Base-by-base conservation (phyloP, 2,797 vertebrate species). In the Oreonectes daqikongensis region DNA sequence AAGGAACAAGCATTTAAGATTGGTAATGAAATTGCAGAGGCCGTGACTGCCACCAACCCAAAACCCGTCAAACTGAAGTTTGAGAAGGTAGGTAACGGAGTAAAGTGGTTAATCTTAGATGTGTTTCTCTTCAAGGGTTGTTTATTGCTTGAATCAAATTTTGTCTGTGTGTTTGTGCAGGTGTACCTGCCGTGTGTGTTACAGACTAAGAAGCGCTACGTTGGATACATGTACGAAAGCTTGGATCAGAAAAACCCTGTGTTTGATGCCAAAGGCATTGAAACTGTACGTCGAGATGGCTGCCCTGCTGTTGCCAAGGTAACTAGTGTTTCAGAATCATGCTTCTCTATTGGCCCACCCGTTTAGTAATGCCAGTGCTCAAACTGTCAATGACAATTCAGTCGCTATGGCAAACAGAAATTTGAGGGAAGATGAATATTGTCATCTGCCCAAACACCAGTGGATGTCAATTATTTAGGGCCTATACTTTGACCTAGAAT, bases 291-390 rank as follows among this genome's bases (percentile, higher is more conserved):
- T 81, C 94, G 97, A 59, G 97, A 99, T 50, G 92, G 94, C 82
- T 99, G 97, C 87, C 96, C 97, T 70, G 97, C 97, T 89, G 97
- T 99, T 92, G 93, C 96, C 89, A 99, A 99, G 96, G 97, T 99
- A 95, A 93, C 82, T 35, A 63, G 84, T 50, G 65, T 74, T 82
- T 72, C 63, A 50, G 3, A 69, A 69, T 61, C 20, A 15, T 24
- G 12, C 6, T 38, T 32, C 28, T 44, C n/a, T 32, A 44, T 46
- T 59, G 55, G 64, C 22, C 26, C 4, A 32, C n/a, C n/a, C n/a
- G n/a, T n/a, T 38, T 28, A 10, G 2, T 32, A 52, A 18, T 38
- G 4, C 46, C 11, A 40, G 14, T 63, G 30, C 14, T 22, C 64
- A 44, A 60, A 18, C 52, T 24, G n/a, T 60, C 66, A 76, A 14